These are phyloP conservation scores for Hoplostethus mediterraneus DNA, from an alignment of 2,797 vertebrate species.

Conservation along the genomic window DNA sequence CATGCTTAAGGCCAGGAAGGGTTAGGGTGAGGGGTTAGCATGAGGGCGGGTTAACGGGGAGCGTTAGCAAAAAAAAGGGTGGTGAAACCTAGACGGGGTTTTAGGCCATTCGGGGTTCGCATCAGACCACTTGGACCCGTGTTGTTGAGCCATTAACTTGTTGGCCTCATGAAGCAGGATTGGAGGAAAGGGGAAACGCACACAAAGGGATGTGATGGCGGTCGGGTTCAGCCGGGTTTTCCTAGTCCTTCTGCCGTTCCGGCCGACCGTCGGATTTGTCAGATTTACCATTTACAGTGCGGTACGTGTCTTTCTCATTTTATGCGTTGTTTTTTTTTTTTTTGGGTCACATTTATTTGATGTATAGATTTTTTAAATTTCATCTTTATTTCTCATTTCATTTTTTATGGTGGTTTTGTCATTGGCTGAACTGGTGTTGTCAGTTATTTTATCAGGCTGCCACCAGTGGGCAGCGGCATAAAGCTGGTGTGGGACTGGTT, in stretches of 20 bases:
- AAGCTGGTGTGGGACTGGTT: conserved; percentile 74
- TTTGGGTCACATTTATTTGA: not conserved
- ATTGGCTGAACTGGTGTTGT: conserved; percentile 50
- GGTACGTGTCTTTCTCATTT: not conserved
- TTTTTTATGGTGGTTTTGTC: conserved; percentile 17
- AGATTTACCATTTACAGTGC: not conserved
- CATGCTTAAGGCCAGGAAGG: conserved; percentile 65
- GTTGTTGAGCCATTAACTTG: conserved; percentile 65
- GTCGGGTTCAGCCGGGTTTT: conserved; percentile 7
- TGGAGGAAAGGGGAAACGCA: conserved; percentile 38
- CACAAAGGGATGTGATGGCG: conserved; percentile 25
- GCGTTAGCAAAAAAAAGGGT: conserved; percentile 28
- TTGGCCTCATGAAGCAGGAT: conserved; percentile 68
- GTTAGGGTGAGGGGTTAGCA: conserved; percentile 25
- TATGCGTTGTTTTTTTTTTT: not conserved
- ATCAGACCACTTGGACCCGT: conserved; percentile 35
- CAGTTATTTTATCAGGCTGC: conserved; percentile 84
- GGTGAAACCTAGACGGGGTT: conserved; percentile 44
- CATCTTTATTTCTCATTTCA: not conserved
- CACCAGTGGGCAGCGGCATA: conserved; percentile 89
- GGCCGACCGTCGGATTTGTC: not conserved
- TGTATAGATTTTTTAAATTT: not conserved
- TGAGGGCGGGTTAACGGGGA: conserved; percentile 8
- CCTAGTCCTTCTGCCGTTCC: not conserved
- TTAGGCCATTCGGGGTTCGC: conserved; percentile 53